phyloP scores from a whole-genome alignment of 2,888 invertebrate genomes.

The Orgyia antiqua region DNA sequence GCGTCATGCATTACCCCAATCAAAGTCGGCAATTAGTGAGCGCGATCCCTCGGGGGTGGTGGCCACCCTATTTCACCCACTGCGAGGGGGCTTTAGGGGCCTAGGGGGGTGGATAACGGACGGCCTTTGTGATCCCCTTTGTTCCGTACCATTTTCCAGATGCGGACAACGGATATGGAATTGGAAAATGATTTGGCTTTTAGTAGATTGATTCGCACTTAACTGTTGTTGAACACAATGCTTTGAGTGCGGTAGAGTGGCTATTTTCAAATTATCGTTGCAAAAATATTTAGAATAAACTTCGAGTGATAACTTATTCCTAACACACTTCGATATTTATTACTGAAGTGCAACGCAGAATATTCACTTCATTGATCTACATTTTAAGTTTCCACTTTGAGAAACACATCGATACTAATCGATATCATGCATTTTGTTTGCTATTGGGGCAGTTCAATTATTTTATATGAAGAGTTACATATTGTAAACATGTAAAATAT shows the following conservation, averaged over 20 bases:
- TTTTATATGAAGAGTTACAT: too few relatives aligned
- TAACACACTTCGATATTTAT: too few relatives aligned
- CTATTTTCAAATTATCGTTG: too few relatives aligned
- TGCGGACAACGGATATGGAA: constrained; percentile 64
- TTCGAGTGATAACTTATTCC: too few relatives aligned
- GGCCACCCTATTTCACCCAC: constrained; percentile 29
- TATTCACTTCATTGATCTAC: too few relatives aligned
- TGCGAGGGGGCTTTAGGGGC: constrained; percentile 26
- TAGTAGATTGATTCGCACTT: constrained; percentile 61
- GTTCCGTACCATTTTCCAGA: constrained; percentile 53
- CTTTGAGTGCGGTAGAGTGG: constrained; percentile 4
- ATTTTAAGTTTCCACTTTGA: too few relatives aligned
- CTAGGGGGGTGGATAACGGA: constrained; percentile 34
- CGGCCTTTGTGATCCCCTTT: constrained; percentile 60
- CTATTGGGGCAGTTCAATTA: too few relatives aligned
- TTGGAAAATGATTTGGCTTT: constrained; percentile 75
- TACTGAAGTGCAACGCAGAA: too few relatives aligned
- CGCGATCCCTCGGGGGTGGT: constrained; percentile 38
- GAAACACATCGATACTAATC: too few relatives aligned
- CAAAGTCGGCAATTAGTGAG: constrained; percentile 70
- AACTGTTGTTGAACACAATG: constrained; percentile 11
- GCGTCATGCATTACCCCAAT: constrained; percentile 73
- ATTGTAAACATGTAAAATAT: too few relatives aligned
- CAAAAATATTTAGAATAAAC: too few relatives aligned
- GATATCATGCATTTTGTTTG: too few relatives aligned